phyloP scores from a whole-genome alignment of 2,888 invertebrate species.

The Heliconius aoede region DNA sequence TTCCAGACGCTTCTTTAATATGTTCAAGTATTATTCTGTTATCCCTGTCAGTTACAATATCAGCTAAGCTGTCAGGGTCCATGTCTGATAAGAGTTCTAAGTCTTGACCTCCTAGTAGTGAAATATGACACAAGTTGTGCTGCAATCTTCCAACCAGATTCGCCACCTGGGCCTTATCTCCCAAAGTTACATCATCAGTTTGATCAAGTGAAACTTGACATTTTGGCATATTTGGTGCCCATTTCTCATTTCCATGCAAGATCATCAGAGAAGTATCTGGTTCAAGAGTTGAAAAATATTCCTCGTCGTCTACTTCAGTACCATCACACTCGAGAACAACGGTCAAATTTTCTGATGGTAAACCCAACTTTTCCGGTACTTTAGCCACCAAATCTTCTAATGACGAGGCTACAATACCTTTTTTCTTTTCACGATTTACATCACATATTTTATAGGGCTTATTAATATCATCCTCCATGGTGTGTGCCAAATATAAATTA shows the following conservation, averaged over 20 bases:
- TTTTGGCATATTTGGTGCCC: conserved; percentile 86
- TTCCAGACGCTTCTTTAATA: conserved; percentile 92
- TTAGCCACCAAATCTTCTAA: conserved; percentile 90
- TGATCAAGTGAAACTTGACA: conserved; percentile 85
- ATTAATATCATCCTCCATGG: conserved; percentile 84
- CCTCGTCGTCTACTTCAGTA: conserved; percentile 97
- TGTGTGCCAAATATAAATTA: conserved; percentile 45
- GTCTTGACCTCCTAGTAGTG: conserved; percentile 92
- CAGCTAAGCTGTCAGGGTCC: conserved; percentile 94
- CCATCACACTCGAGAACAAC: conserved; percentile 96
- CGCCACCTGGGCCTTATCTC: conserved; percentile 85
- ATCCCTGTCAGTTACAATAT: conserved; percentile 89
- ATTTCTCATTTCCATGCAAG: conserved; percentile 89
- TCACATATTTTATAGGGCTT: conserved; percentile 92
- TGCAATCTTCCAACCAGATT: conserved; percentile 90
- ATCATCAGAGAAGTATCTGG: conserved; percentile 94
- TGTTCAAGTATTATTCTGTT: conserved; percentile 90
- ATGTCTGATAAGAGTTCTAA: conserved; percentile 93
- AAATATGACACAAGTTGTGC: conserved; percentile 92
- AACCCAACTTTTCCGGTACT: conserved; percentile 88
- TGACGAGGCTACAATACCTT: conserved; percentile 91
- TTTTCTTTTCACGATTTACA: conserved; percentile 90
- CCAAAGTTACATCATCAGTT: conserved; percentile 81
- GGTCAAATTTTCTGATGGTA: conserved; percentile 86
- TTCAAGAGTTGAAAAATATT: conserved; percentile 95